A percentile compares a stretch with the other conserved stretches of the same genome.
Conservation (phyloP, 2,797 vertebrate species). For the Trematocara caparti region DNA sequence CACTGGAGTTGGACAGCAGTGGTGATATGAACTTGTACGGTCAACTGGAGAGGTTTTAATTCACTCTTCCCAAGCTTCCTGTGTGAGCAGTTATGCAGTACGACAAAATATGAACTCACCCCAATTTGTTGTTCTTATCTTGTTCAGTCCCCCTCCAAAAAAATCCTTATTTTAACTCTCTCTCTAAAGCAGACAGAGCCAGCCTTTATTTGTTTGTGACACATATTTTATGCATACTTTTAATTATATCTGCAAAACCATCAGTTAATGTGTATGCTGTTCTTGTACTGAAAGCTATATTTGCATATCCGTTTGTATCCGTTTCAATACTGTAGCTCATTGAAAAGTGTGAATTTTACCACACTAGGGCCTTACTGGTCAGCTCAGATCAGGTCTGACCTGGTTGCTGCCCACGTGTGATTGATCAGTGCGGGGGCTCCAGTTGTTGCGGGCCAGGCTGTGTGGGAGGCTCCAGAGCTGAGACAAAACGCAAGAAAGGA, state of each 20-base stretch:
- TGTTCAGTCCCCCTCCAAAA: neutral
- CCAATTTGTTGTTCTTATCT: slow-evolving; percentile 18
- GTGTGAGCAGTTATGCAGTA: slow-evolving; percentile 52
- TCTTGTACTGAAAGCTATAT: slow-evolving; percentile 65
- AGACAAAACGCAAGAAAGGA: slow-evolving; percentile 6
- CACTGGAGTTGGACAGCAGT: slow-evolving; percentile 47
- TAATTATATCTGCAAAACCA: slow-evolving; percentile 60
- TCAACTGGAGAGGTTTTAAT: slow-evolving; percentile 55
- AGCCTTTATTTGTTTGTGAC: slow-evolving; percentile 55
- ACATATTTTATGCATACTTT: slow-evolving; percentile 54
- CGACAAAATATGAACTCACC: slow-evolving; percentile 55
- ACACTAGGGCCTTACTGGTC: slow-evolving; percentile 49
- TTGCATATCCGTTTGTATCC: slow-evolving; percentile 60
- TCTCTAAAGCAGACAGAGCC: slow-evolving; percentile 52
- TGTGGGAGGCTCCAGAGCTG: neutral
- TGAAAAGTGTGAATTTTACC: slow-evolving; percentile 52
- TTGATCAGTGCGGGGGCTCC: slow-evolving; percentile 4
- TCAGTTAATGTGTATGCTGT: slow-evolving; percentile 51
- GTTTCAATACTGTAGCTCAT: slow-evolving; percentile 64
- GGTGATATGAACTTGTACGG: slow-evolving; percentile 51
- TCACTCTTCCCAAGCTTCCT: slow-evolving; percentile 52
- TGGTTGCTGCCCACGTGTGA: slow-evolving; percentile 8
- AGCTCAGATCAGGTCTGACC: slow-evolving; percentile 17
- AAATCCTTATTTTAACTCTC: neutral
- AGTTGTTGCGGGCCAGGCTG: slow-evolving; percentile 1